These are phyloP conservation scores for Macrostomum lignano DNA, from an alignment of 1,140 invertebrate genomes.

Conservation along the genomic window DNA sequence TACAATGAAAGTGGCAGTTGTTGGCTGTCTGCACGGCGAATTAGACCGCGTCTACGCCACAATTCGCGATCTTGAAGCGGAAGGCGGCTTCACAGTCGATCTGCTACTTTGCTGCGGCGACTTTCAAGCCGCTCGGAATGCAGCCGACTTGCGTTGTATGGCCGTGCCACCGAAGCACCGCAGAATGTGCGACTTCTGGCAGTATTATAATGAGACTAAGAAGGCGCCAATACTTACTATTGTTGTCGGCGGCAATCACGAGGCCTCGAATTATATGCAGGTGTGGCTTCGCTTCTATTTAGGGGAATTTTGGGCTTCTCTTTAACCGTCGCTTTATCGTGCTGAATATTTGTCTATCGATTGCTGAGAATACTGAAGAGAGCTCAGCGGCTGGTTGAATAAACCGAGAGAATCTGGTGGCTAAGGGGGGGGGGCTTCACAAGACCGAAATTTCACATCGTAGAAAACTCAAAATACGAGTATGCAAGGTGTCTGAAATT, in stretches of 20 bases:
- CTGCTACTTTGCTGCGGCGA: slow-evolving; percentile 83
- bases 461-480: too few relatives aligned
- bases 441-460: too few relatives aligned
- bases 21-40: slow-evolving; percentile 89
- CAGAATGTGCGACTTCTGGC: slow-evolving; percentile 56
- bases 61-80: slow-evolving; percentile 30
- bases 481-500: too few relatives aligned
- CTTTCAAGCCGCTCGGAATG: slow-evolving; percentile 45
- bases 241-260: slow-evolving; percentile 93
- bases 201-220: slow-evolving; percentile 78
- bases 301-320: too few relatives aligned
- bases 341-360: too few relatives aligned
- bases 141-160: slow-evolving; percentile 47
- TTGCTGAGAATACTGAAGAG: too few relatives aligned
- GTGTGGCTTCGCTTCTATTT: too few relatives aligned
- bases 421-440: too few relatives aligned
- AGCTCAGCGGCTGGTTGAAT: too few relatives aligned
- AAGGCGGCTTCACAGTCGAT: slow-evolving; percentile 35
- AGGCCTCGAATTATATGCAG: slow-evolving; percentile 84
- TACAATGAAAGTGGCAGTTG: slow-evolving; percentile 80
- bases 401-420: too few relatives aligned
- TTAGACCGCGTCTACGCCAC: slow-evolving; percentile 73
- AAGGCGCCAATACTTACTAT: slow-evolving; percentile 63
- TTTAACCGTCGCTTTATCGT: too few relatives aligned
- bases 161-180: slow-evolving; percentile 71